These are phyloP conservation scores for Schizaphis graminum DNA, from an alignment of 2,888 invertebrate species.

Conservation along the genomic window DNA sequence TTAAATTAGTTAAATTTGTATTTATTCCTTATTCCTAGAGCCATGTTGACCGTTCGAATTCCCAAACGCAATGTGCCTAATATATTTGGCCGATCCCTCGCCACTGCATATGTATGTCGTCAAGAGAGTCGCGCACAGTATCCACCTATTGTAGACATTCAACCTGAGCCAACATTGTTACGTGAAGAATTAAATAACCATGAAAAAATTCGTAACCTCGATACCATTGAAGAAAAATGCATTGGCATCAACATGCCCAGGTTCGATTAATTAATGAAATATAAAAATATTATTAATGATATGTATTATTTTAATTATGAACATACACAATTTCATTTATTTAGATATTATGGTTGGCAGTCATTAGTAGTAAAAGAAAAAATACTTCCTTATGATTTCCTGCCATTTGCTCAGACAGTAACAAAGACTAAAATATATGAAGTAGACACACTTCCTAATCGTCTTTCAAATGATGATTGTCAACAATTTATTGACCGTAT, in stretches of 20 bases:
- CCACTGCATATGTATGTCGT: not conserved
- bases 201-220: conserved; percentile 68
- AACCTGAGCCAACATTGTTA: conserved; percentile 7
- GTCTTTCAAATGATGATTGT: conserved; percentile 71
- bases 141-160: conserved; percentile 59
- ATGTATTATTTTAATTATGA: not conserved
- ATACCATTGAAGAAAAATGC: conserved; percentile 87
- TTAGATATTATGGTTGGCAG: conserved; percentile 82
- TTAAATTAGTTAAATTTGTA: too few species aligned
- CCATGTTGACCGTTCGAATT: conserved; percentile 53
- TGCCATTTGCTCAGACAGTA: conserved; percentile 80
- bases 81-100: not conserved
- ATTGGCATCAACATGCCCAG: conserved; percentile 84
- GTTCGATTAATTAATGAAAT: not conserved
- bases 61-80: not conserved
- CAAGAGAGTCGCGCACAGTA: conserved; percentile 60
- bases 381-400: conserved; percentile 77
- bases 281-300: not conserved
- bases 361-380: conserved; percentile 77
- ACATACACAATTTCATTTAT: not conserved
- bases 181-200: conserved; percentile 47
- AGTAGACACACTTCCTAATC: conserved; percentile 74
- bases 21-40: not conserved
- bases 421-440: conserved; percentile 83
- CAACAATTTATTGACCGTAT: conserved; percentile 73